Percentiles rank a stretch among this genome's conserved stretches.
Evolutionary conservation across 2,888 invertebrate species (phyloP).

Genomic region (Andricus curvator): DNA sequence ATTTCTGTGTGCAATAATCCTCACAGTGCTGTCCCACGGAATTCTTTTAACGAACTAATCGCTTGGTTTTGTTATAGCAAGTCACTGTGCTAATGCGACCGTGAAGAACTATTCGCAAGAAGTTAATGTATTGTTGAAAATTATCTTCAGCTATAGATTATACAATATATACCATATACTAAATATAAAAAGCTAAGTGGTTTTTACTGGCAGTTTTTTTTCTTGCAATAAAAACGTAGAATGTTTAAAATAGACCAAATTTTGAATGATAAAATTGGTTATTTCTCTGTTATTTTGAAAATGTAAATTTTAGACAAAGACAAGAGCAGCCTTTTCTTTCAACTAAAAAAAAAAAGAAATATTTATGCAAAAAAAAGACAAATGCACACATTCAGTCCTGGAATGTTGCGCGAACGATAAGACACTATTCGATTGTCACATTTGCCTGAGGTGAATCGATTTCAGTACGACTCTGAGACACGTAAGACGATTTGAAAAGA

Average conservation of each 20-base stretch:
- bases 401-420: neutral
- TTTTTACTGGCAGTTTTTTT: neutral
- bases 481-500: neutral
- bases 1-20: neutral
- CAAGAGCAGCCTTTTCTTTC: neutral
- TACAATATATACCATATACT: neutral
- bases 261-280: neutral
- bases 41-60: slow-evolving; percentile 34
- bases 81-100: slow-evolving; percentile 19
- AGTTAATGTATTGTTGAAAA: neutral
- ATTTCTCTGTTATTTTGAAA: neutral
- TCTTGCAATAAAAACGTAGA: neutral
- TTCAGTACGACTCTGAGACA: neutral
- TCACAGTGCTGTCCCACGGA: neutral
- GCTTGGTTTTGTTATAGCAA: neutral
- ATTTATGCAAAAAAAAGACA: neutral
- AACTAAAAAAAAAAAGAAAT: neutral
- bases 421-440: neutral
- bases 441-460: slow-evolving; percentile 3
- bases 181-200: neutral
- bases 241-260: neutral
- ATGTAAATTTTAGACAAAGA: no score
- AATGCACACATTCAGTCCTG: neutral
- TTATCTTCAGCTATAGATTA: neutral
- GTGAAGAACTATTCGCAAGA: slow-evolving; percentile 17